Base-by-base conservation (phyloP, 2,797 vertebrate genomes). In the Triplophysa bombifrons region DNA sequence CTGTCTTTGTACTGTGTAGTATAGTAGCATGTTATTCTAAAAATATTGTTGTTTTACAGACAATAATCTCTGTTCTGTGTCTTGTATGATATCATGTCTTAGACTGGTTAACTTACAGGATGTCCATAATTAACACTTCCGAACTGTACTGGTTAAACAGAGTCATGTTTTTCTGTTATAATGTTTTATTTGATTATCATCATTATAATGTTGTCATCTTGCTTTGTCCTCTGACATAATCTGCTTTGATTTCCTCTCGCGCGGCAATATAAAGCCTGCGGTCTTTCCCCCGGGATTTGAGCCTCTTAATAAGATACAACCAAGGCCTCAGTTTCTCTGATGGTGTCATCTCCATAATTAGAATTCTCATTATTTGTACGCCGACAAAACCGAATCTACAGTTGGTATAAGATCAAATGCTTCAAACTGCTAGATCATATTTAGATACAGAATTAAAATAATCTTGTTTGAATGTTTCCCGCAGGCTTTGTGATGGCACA, bases 361-460 rank as follows among this genome's bases (percentile, higher is more conserved):
- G 89, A 93, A 92, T 93, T 92, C 91, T 93, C 91, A 94, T 94
- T 94, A 93, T 93, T 93, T 93, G 89, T 88, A 86, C 84, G 85
- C 86, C 84, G 82, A 89, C 89, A 90, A 77, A 53, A 71, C 56
- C 71, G 44, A 58, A 87, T 91, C 88, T 70, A 88, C 90, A 92
- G 92, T 91, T 88, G 89, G 89, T 91, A 88, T 88, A 88, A 90
- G 91, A 93, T 92, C 90, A 93, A 93, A 93, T 90, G 88, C 90
- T 78, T 90, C 91, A 91, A 90, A 93, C 88, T 86, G 89, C 89
- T 88, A 91, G 89, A 93, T 93, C 88, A 90, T 92, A 92, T 92
- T 92, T 91, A 92, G 90, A 94, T 93, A 90, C 89, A 90, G 88
- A 50, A 69, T 17, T 50, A 30, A 14, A 25, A 50, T 34, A 14